Evolutionary conservation across 2,797 vertebrate species (phyloP).

Genomic region (Dryobates pubescens): DNA sequence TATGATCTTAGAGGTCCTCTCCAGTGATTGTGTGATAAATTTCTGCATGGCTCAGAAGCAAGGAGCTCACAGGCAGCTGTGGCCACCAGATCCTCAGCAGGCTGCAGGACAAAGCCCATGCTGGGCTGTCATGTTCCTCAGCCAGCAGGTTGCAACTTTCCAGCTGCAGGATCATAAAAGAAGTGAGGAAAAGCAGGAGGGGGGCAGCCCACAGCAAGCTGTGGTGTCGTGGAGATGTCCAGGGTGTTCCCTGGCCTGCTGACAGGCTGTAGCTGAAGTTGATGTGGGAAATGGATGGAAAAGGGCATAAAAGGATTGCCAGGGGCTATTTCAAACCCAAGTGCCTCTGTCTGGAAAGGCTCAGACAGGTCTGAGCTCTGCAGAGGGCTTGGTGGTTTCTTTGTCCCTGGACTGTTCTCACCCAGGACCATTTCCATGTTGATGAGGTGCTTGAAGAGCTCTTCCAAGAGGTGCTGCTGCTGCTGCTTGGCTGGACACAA

Average conservation of each 20-base stretch:
- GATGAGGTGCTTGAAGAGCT: not conserved
- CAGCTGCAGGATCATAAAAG: not conserved
- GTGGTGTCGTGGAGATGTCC: too few species aligned
- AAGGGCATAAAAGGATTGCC: not conserved
- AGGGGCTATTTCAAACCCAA: not conserved
- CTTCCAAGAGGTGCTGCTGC: not conserved
- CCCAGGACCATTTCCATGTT: not conserved
- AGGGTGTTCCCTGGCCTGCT: too few species aligned
- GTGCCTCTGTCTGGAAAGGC: not conserved
- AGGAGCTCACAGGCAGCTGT: not conserved
- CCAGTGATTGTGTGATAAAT: not conserved
- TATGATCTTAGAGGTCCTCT: not conserved
- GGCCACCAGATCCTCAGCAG: not conserved
- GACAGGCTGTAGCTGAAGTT: too few species aligned
- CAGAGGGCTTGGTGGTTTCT: not conserved
- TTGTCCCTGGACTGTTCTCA: not conserved
- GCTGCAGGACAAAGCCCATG: not conserved
- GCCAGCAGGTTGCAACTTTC: not conserved
- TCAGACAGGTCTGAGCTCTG: accelerated
- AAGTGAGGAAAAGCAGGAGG: not conserved
- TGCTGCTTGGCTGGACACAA: not conserved
- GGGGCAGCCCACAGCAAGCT: not conserved
- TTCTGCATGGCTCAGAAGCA: not conserved
- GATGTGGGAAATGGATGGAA: too few species aligned
- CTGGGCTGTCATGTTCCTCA: not conserved